phyloP scores from a whole-genome alignment of 2,888 invertebrate species.

The Cephus pulcher region DNA sequence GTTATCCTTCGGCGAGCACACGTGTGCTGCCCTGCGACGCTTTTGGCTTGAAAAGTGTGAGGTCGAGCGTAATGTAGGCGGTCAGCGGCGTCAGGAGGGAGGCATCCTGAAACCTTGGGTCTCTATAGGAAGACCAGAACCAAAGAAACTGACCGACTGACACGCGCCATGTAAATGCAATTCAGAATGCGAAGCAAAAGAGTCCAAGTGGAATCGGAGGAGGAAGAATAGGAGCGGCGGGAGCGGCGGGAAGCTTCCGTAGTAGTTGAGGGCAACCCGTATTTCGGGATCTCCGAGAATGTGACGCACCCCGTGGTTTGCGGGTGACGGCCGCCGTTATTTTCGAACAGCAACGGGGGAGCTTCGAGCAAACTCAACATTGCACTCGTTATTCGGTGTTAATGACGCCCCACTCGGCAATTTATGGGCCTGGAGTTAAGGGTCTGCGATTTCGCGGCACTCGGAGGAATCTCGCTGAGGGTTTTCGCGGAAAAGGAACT shows the following conservation, averaged over 20 bases:
- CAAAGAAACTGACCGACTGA: too few species aligned
- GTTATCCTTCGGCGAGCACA: constrained; percentile 12
- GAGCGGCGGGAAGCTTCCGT: too few species aligned
- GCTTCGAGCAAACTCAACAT: constrained; percentile 38
- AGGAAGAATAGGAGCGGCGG: too few species aligned
- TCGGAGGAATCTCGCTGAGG: background rate
- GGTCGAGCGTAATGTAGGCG: too few species aligned
- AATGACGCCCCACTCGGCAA: constrained; percentile 48
- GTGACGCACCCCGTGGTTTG: constrained; percentile 27
- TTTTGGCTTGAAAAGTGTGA: too few species aligned
- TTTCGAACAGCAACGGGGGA: constrained; percentile 9
- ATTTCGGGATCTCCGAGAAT: constrained; percentile 51
- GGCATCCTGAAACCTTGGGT: too few species aligned
- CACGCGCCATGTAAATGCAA: too few species aligned
- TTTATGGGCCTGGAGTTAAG: constrained; percentile 50
- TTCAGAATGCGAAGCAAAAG: too few species aligned
- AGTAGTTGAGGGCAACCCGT: constrained; percentile 17
- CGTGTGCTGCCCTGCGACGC: too few species aligned
- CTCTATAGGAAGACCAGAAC: too few species aligned
- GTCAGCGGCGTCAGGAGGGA: too few species aligned
- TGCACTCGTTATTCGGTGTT: constrained; percentile 54
- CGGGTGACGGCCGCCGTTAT: constrained; percentile 6
- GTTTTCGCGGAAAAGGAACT: constrained; percentile 11
- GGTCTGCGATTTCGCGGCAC: constrained; percentile 25
- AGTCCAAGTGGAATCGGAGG: too few species aligned